Conservation (phyloP, 2,113 vertebrate genomes). For the Telmatochromis sp. region DNA sequence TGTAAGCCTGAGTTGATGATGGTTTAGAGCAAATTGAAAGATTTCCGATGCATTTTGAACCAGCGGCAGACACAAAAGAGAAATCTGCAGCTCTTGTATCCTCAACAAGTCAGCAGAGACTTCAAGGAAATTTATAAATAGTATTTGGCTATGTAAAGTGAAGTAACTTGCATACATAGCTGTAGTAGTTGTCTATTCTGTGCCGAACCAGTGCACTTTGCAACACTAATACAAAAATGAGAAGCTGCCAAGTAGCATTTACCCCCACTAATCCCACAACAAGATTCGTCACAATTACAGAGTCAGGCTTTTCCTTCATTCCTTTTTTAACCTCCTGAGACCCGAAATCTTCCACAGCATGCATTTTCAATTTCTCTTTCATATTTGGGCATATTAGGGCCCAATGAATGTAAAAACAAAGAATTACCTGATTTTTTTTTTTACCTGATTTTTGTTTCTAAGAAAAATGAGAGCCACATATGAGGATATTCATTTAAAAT, state of each 20-base stretch:
- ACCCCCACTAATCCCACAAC: neutral
- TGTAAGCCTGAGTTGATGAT: neutral
- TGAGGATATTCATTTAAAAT: too few species aligned
- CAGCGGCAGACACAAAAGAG: neutral
- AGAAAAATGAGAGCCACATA: too few species aligned
- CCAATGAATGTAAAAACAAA: fast-evolving
- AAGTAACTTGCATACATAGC: neutral
- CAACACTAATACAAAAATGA: neutral
- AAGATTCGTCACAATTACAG: neutral
- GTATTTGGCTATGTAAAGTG: neutral
- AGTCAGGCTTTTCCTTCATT: neutral
- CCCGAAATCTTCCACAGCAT: too few species aligned
- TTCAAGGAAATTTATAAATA: neutral
- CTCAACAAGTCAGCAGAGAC: neutral
- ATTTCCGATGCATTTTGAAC: neutral
- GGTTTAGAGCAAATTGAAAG: neutral
- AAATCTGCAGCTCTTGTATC: neutral
- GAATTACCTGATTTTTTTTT: too few species aligned
- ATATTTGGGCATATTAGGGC: too few species aligned
- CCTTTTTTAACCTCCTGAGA: neutral
- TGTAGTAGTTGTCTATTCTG: neutral
- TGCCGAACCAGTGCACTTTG: neutral
- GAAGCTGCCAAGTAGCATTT: neutral
- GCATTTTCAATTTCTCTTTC: too few species aligned
- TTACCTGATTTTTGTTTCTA: fast-evolving